Base-by-base conservation (phyloP, 35 echinoderm and acorn worm genomes). In the Amphiura filiformis region DNA sequence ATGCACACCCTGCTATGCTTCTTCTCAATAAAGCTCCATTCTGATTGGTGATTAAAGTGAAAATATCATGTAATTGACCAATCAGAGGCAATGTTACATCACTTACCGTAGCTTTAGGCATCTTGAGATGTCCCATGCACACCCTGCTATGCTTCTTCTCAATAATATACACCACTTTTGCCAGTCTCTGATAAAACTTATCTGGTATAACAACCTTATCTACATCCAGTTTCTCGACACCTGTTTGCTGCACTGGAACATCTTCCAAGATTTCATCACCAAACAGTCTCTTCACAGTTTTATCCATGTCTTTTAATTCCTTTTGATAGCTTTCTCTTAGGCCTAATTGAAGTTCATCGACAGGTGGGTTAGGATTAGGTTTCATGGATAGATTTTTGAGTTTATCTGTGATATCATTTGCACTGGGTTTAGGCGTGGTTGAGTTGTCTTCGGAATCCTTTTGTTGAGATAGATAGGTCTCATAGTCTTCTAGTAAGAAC, bases 121-220 rank as follows among this genome's bases (percentile, higher is more conserved):
- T 78, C 56, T 95, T 99, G 3, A 99, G 84, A 57, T 90, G 76
- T 0, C 96, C 96, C 31, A 82, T 83, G 31, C 89, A 84, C 1
- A 90, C 89, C 56, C 96, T 99, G 15, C 86, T 89, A 56, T 99
- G 96, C 28, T 92, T 94, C 90, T 78, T 92, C 70, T 99, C 93
- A 76, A 85, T 57, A 34, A 99, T 99, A 84, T 95, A 99, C 0
- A 99, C 96, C 36, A 99, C 93, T 56, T 94, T 92, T 0, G 87
- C 96, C 28, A 76, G 83, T 84, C 92, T 99, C 14, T 85, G 83
- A 61, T 36, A 85, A 36, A 64, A 85, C 47, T 14, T 85, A 5
- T 61, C 34, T 35, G 83, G 83, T 37, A 65, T 47, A 33, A 84
- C 80, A 37, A 57, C 84, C 17, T 76, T 31, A 56, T 36, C 83